These are phyloP conservation scores for Apantesis nais DNA, from an alignment of 2,888 invertebrate genomes.

Conservation along the genomic window DNA sequence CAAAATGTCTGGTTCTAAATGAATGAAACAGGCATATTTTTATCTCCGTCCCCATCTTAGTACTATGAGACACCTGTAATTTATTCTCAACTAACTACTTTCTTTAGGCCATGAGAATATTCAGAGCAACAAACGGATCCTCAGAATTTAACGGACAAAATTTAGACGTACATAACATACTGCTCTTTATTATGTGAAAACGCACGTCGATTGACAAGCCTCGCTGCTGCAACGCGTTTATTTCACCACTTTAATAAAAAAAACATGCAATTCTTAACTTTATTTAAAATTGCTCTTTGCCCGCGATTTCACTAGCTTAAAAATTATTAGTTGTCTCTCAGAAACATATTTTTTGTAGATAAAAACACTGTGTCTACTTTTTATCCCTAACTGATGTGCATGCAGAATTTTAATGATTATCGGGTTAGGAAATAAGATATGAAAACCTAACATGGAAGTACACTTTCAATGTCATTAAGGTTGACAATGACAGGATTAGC, in stretches of 20 bases:
- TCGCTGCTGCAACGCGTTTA: constrained; percentile 45
- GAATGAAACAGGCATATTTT: constrained; percentile 5
- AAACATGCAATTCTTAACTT: constrained; percentile 29
- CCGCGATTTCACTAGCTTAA: background rate
- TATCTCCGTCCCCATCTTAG: constrained; percentile 39
- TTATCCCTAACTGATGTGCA: background rate
- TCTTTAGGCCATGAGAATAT: constrained; percentile 34
- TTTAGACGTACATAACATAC: constrained; percentile 53
- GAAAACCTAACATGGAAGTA: background rate
- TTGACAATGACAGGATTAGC: constrained; percentile 22
- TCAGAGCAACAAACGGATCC: constrained; percentile 35
- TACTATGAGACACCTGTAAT: constrained; percentile 27
- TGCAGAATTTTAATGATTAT: background rate
- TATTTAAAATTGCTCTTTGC: background rate
- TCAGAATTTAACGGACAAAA: constrained; percentile 49
- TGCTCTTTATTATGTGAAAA: constrained; percentile 61
- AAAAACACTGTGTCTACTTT: background rate
- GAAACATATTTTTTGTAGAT: background rate
- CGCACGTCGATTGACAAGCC: constrained; percentile 34
- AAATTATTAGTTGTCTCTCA: background rate
- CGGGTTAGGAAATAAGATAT: background rate
- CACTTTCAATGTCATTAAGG: background rate
- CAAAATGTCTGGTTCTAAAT: constrained; percentile 1
- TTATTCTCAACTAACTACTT: constrained; percentile 37
- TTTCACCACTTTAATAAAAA: constrained; percentile 43